phyloP scores from a whole-genome alignment of 2,113 vertebrate genomes.

The Sceloporus undulatus region DNA sequence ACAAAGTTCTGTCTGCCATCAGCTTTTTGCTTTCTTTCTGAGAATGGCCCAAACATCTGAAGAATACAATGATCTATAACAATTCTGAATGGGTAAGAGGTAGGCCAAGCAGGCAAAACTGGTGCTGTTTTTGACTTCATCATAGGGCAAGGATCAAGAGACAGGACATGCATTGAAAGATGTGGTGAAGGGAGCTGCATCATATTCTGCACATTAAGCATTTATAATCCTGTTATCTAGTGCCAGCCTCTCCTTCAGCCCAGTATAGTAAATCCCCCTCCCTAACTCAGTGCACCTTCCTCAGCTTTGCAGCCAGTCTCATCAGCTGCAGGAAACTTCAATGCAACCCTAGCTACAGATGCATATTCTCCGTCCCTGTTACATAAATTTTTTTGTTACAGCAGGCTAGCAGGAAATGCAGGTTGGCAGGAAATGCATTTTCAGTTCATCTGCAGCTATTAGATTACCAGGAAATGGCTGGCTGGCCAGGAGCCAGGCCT shows the following conservation, averaged over 20 bases:
- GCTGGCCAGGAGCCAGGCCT: constrained; percentile 76
- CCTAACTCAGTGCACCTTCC: no score
- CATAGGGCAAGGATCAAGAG: not conserved
- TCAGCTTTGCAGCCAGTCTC: not conserved
- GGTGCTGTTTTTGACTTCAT: not conserved
- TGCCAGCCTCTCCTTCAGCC: not conserved
- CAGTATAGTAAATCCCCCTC: not conserved
- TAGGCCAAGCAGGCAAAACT: not conserved
- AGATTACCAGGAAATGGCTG: constrained; percentile 83
- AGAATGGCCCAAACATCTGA: not conserved
- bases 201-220: not conserved
- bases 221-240: not conserved
- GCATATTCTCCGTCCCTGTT: constrained; percentile 74
- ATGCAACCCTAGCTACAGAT: constrained; percentile 68
- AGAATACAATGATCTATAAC: not conserved
- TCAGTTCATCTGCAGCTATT: constrained; percentile 82
- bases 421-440: constrained; percentile 85
- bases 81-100: not conserved
- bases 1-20: not conserved
- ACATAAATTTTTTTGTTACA: constrained; percentile 80
- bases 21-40: not conserved
- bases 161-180: not conserved
- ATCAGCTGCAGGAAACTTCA: constrained; percentile 35
- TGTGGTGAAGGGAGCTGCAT: not conserved
- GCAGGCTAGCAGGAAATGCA: constrained; percentile 83